These are phyloP conservation scores for Eueremaeus valkanovi DNA, from an alignment of 2,888 invertebrate species.

Conservation along the genomic window DNA sequence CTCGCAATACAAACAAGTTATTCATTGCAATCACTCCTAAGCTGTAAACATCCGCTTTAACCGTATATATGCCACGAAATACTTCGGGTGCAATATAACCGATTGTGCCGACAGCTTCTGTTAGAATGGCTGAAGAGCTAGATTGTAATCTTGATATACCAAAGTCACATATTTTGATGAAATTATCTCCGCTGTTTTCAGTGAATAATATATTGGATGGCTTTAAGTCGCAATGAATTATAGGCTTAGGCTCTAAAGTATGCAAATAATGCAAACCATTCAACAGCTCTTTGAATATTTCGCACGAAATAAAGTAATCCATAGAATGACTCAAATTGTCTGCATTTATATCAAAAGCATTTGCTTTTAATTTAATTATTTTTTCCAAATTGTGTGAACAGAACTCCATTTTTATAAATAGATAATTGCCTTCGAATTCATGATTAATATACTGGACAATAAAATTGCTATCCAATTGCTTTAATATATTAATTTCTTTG, in stretches of 20 bases:
- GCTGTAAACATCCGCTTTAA: not conserved
- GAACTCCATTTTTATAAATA: not conserved
- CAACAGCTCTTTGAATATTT: not conserved
- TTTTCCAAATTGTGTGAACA: not conserved
- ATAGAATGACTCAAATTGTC: not conserved
- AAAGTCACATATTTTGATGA: not conserved
- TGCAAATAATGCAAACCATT: not conserved
- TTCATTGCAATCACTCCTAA: not conserved
- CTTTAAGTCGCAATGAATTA: not conserved
- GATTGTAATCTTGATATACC: not conserved
- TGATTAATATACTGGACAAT: not conserved
- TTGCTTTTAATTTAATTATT: not conserved
- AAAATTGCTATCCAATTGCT: too few relatives aligned
- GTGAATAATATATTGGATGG: not conserved
- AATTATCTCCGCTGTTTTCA: not conserved
- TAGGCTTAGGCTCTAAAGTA: not conserved
- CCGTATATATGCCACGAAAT: not conserved
- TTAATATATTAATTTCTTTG: too few relatives aligned
- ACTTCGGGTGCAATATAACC: constrained; percentile 14
- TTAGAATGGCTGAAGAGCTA: not conserved
- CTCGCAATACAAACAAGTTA: not conserved
- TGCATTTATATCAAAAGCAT: not conserved
- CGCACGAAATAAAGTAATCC: not conserved
- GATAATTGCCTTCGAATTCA: not conserved
- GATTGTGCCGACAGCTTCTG: not conserved